Conservation (phyloP, 2,113 vertebrate genomes). For the Aplodontia rufa region DNA sequence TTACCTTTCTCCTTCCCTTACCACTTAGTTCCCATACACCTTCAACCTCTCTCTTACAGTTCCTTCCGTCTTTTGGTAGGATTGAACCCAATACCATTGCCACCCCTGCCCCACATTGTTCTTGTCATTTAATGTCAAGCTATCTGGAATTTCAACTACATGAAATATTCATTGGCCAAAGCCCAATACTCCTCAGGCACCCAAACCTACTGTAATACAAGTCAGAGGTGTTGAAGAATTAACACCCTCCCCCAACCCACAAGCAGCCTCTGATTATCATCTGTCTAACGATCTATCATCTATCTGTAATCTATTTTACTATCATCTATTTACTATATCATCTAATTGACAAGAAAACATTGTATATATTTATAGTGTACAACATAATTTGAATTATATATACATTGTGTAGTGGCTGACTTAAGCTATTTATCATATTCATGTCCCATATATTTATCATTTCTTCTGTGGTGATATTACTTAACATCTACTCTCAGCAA, state of each 20-base stretch:
- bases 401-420: neutral
- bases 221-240: neutral
- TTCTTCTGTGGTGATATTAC: neutral
- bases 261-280: neutral
- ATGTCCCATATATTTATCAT: neutral
- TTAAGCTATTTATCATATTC: neutral
- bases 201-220: neutral
- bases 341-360: no score
- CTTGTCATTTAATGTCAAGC: neutral
- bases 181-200: accelerated
- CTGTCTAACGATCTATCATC: no score
- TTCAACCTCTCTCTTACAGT: neutral
- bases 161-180: neutral
- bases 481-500: neutral
- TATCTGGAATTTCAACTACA: neutral
- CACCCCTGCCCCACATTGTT: neutral
- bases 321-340: no score
- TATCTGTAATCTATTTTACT: no score
- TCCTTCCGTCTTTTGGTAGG: neutral
- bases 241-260: neutral
- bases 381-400: neutral
- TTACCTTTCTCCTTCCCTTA: neutral
- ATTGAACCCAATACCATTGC: neutral
- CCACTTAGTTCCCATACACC: neutral
- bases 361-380: no score